phyloP scores from a whole-genome alignment of 2,113 vertebrate species.

The Dendrocopos noguchii region DNA sequence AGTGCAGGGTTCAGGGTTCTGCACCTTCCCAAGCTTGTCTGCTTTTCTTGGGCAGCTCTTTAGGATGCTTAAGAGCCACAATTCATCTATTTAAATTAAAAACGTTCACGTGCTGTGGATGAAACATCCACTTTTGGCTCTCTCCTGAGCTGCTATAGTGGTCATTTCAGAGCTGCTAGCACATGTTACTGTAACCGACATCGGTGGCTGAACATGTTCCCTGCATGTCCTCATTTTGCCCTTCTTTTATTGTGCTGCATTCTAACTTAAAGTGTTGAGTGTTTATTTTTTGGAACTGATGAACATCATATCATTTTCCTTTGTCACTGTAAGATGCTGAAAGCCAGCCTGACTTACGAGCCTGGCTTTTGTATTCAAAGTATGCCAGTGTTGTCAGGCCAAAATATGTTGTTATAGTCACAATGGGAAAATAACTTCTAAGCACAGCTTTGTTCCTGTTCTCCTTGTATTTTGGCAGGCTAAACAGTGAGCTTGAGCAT shows the following conservation, averaged over 20 bases:
- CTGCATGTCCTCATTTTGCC: not conserved
- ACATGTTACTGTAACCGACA: not conserved
- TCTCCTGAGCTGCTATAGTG: not conserved
- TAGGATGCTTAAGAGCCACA: not conserved
- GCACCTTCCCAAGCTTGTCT: not conserved
- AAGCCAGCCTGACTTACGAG: slow-evolving; percentile 16
- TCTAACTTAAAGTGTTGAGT: slow-evolving; percentile 27
- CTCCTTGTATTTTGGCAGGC: slow-evolving; percentile 45
- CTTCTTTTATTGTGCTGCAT: not conserved
- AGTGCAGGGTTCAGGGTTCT: not conserved
- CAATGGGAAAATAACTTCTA: slow-evolving; percentile 61
- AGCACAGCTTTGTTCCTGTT: slow-evolving; percentile 62
- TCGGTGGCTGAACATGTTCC: not conserved
- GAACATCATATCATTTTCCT: not conserved
- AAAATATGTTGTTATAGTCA: slow-evolving; percentile 62
- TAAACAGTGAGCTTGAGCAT: slow-evolving; percentile 21
- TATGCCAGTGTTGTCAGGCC: slow-evolving; percentile 43
- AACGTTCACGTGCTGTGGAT: not conserved
- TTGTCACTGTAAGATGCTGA: slow-evolving; percentile 38
- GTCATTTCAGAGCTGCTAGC: not conserved
- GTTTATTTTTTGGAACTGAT: slow-evolving; percentile 32
- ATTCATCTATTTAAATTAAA: not conserved
- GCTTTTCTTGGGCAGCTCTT: not conserved
- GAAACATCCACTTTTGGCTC: not conserved
- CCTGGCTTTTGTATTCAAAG: not conserved